phyloP scores from a whole-genome alignment of 2,113 vertebrate genomes.

The Hymenochirus boettgeri region DNA sequence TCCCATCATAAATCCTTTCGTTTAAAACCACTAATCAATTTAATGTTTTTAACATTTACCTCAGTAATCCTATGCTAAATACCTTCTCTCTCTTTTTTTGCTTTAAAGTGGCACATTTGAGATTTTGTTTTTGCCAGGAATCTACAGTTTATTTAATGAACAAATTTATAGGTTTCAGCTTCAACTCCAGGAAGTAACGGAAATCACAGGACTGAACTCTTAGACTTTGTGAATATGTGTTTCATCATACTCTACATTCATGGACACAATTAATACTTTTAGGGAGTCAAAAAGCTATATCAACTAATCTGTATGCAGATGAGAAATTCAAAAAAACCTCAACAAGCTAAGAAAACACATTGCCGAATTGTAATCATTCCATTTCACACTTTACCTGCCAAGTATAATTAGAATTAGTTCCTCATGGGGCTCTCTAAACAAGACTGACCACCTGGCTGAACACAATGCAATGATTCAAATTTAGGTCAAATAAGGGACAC shows the following conservation, averaged over 20 bases:
- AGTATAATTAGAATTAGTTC: constrained; percentile 23
- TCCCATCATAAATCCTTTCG: constrained; percentile 8
- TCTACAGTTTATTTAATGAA: neutral
- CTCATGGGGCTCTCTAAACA: constrained; percentile 49
- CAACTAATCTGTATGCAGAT: neutral
- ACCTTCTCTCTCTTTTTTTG: no score
- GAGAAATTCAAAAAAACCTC: no score
- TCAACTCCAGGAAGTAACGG: neutral
- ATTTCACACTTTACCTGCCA: constrained; percentile 30
- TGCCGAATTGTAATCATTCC: constrained; percentile 47
- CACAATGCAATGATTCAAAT: constrained; percentile 45
- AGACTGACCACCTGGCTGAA: constrained; percentile 32
- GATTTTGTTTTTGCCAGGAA: constrained; percentile 23
- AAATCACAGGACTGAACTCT: no score
- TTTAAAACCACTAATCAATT: constrained; percentile 23
- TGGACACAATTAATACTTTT: neutral
- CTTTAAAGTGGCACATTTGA: constrained; percentile 9
- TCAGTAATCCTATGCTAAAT: constrained; percentile 22
- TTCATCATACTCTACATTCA: no score
- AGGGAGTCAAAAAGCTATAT: neutral
- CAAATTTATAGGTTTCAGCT: constrained; percentile 10
- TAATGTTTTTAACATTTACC: constrained; percentile 20
- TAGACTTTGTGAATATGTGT: no score
- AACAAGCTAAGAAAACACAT: constrained; percentile 45
- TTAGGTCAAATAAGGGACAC: constrained; percentile 44